Percentiles rank a stretch among this genome's conserved stretches.
Conservation (phyloP, 2,113 vertebrate species). For the Rousettus leschenaultii region DNA sequence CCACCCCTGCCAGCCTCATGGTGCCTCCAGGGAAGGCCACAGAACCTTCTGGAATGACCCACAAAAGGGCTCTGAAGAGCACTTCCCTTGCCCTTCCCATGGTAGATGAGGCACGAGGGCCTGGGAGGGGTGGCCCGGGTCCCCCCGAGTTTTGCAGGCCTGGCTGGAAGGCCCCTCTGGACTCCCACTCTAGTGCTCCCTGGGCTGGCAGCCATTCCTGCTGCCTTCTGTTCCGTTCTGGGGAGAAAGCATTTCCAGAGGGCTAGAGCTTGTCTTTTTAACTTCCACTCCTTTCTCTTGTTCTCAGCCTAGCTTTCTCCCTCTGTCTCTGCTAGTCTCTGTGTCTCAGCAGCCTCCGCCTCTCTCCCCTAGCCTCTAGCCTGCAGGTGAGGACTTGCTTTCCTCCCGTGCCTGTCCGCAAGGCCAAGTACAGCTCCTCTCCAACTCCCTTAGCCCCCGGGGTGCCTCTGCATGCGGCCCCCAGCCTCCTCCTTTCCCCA, state of each 20-base stretch:
- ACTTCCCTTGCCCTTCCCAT: not conserved
- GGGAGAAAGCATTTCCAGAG: not conserved
- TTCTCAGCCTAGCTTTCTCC: not conserved
- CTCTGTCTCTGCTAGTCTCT: not conserved
- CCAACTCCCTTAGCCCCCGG: not conserved
- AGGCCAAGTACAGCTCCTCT: not conserved
- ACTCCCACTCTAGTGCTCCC: not conserved
- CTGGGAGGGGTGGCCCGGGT: not conserved
- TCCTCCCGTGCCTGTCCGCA: not conserved
- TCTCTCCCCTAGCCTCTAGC: not conserved
- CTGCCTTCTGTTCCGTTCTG: not conserved
- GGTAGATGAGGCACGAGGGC: not conserved
- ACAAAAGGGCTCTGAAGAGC: not conserved
- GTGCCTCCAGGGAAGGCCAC: not conserved
- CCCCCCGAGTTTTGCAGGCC: not conserved
- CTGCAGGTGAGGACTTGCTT: not conserved
- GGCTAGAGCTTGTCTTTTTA: not conserved
- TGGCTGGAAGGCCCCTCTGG: not conserved
- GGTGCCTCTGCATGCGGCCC: not conserved
- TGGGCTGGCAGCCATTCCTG: not conserved
- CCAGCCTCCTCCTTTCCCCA: not conserved
- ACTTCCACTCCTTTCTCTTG: not conserved
- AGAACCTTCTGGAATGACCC: slow-evolving; percentile 38
- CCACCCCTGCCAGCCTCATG: not conserved
- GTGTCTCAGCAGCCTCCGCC: not conserved